Conservation (phyloP, 2,888 invertebrate species). For the Diaperis boleti region DNA sequence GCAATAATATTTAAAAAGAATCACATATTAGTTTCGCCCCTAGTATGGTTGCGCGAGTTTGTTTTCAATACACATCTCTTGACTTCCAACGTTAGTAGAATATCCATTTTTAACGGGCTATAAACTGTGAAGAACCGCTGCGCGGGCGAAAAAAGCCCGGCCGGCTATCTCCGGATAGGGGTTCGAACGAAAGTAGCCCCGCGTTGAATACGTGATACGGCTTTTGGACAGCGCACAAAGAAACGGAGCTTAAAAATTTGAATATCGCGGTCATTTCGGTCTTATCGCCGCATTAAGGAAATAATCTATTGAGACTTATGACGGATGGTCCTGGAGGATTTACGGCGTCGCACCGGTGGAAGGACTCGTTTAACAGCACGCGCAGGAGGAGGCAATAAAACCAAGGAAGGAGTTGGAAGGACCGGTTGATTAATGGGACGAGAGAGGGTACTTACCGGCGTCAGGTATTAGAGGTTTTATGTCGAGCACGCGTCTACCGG, state of each 20-base stretch:
- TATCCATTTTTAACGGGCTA: too few species aligned
- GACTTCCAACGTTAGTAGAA: too few species aligned
- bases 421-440: constrained; percentile 56
- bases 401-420: constrained; percentile 41
- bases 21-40: too few species aligned
- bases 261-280: constrained; percentile 68
- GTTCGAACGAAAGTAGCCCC: constrained; percentile 57
- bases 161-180: constrained; percentile 45
- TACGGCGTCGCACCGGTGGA: constrained; percentile 29
- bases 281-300: constrained; percentile 66
- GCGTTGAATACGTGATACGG: constrained; percentile 62
- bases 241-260: constrained; percentile 67
- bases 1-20: too few species aligned
- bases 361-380: constrained; percentile 35
- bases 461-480: constrained; percentile 55
- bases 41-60: too few species aligned
- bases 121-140: too few species aligned
- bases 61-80: too few species aligned
- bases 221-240: constrained; percentile 63
- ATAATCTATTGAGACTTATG: constrained; percentile 64
- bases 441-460: constrained; percentile 54
- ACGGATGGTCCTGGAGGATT: constrained; percentile 58
- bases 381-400: constrained; percentile 37
- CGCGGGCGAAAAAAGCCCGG: constrained; percentile 4
- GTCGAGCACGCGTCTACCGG: constrained; percentile 59